Evolutionary conservation across 2,113 vertebrate species (phyloP), one percentile per base, ranked within the genome.

Genomic region (Pteruthius melanotis): DNA sequence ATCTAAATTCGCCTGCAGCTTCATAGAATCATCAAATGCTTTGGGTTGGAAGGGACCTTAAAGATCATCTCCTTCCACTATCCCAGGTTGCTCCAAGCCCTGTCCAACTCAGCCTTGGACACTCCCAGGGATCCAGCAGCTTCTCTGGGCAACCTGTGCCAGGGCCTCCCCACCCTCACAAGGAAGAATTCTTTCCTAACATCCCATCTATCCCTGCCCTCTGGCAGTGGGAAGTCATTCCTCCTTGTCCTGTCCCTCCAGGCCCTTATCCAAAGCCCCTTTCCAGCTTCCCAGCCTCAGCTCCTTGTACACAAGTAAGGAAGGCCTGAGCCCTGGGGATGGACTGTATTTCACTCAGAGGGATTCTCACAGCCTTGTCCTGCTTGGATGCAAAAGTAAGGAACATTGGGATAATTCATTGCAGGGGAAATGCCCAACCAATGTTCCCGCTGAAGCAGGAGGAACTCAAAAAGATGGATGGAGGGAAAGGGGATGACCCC

Each of bases 81-180:
- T 4, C 15, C 49, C 35, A 69, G 26, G 6, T 0, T 77, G 18
- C 10, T 63, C 22, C 56, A 49, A 83, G 7, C 3, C 30, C 24
- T 0, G 0, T 9, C 15, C n/a, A 49, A 0, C 26, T 30, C 11
- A 31, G 18, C 6, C 31, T 27, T 31, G 56, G 15, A 56, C 27
- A 33, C 3, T 56, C 1, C 12, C 35, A 83, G 71, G 21, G 35
- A 77, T 63, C 13, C 37, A 50, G 35, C 26, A 77, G 7, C 26
- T 83, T 49, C 26, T 37, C 63, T 69, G 40, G 56, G 8, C 0
- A 61, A 0, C 26, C 18, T 42, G 15, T 33, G 49, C 54, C 56
- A 83, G 56, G 21, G 15, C 27, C 15, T 63, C 18, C 0, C 30
- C 26, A 61, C 3, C 15, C 21, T 54, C 49, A 3, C 8, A 61